phyloP scores from a whole-genome alignment of 2,888 invertebrate species.

The Pocota personata region DNA sequence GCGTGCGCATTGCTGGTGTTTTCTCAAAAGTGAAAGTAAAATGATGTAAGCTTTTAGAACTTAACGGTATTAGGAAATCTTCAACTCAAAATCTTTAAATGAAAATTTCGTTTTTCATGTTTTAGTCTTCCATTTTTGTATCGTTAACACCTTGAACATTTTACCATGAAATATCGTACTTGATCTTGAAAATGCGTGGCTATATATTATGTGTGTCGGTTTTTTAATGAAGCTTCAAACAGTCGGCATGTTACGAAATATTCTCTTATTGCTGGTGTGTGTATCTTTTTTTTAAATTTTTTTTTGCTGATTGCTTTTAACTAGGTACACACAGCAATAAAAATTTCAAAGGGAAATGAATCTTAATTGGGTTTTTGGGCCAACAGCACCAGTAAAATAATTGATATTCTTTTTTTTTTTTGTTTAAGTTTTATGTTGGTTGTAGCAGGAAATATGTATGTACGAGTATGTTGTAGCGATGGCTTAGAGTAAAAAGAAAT shows the following conservation, averaged over 20 bases:
- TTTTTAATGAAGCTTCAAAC: conserved; percentile 41
- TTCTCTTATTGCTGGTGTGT: not conserved
- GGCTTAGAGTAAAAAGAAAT: not conserved
- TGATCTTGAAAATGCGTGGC: conserved; percentile 65
- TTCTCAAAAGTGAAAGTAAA: not conserved
- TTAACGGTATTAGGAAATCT: not conserved
- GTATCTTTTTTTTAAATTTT: conserved; percentile 29
- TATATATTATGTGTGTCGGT: conserved; percentile 3
- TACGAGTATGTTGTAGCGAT: not conserved
- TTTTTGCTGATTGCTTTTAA: conserved; percentile 55
- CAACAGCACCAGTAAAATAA: conserved; percentile 59
- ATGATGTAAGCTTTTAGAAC: not conserved
- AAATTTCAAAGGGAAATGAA: conserved; percentile 68
- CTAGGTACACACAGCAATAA: conserved; percentile 21
- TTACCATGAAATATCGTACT: conserved; percentile 51
- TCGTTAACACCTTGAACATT: conserved; percentile 39
- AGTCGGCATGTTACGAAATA: conserved; percentile 55
- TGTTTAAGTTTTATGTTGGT: conserved; percentile 6
- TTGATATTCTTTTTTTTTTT: conserved; percentile 28
- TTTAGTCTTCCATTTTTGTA: not conserved
- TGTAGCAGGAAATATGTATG: conserved; percentile 43
- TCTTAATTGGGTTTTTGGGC: conserved; percentile 71
- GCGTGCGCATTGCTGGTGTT: not conserved
- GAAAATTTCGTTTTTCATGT: not conserved
- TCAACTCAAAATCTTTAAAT: not conserved